Evolutionary conservation across 2,888 invertebrate genomes (phyloP), one percentile per base, ranked within the genome.

Genomic region (Brassicogethes aeneus): DNA sequence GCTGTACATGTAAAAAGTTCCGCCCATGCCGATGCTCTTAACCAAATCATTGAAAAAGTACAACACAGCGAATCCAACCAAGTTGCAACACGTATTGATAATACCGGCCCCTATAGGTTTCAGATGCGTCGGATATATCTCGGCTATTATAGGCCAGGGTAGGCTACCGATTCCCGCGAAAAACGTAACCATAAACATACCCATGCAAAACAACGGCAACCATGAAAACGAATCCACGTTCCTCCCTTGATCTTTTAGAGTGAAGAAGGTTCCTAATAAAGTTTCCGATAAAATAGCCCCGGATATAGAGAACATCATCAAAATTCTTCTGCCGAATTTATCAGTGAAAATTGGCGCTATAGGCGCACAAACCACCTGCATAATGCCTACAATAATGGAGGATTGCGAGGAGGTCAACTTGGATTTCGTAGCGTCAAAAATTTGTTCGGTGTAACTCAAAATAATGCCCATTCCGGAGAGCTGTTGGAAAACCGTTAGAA

Each of bases 341-440:
- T 89, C 89, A 40, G 84, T 87, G 17, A 87, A 73, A 10, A 84
- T 53, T 0, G 85, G 85, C n/a, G n/a, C n/a, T n/a, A n/a, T n/a
- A n/a, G n/a, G n/a, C 83, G 10, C 81, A 69, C 17, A 66, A 71
- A 0, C 89, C 86, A 47, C 0, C 85, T 80, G 85, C 0, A 89
- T 85, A 15, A 71, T 59, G 10, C 83, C 79, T 36, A 91, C 77
- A 37, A 87, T 78, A 40, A 90, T 86, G 12, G 87, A 80, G 0
- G 83, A 79, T 16, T 78, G 56, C 2, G 77, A 71, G 0, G 81
- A 70, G 30, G 78, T 70, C 1, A 84, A 53, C 0, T 67, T 59
- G 0, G 79, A 75, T 2, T 79, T 76, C 1, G 87, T 80, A 2
- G 74, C 74, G 1, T 65, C 60, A 58, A 85, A 85, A 55, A 85